Base-by-base conservation (phyloP, 2,888 invertebrate genomes). In the Deilephila porcellus region DNA sequence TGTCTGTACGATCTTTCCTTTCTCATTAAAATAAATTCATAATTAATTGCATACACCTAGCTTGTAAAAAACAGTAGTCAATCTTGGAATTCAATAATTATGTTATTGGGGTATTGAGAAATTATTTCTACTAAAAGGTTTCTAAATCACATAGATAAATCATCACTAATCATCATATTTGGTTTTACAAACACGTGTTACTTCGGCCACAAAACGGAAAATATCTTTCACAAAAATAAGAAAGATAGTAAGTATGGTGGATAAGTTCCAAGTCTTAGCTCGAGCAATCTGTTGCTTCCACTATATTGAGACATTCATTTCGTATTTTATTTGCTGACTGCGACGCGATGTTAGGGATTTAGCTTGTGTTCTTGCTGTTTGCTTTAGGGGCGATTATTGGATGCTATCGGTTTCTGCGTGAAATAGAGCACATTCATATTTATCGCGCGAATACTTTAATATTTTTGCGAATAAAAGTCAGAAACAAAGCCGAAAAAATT, bases 261-360 rank as follows among this genome's bases (percentile, higher is more conserved):
- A 29, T 29, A 32, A 52, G 52, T 70, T 52, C 37, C 19, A 25
- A 76, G 71, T 75, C 72, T 72, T 53, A 72, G 59, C 70, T 70
- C 70, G 70, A 64, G 72, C 83, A 81, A 82, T 79, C 82, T 83
- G 82, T 83, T 83, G 82, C 83, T 81, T 80, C 79, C 76, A 72
- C 77, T 81, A 82, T 86, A 88, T 85, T 86, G 86, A 85, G 83
- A 83, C 82, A 81, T 81, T 84, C 85, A 86, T 85, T 85, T 80
- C 78, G 78, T 81, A 81, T 84, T 86, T 85, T 87, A 85, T 87
- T 86, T 82, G 83, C 78, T 80, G 75, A 74, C 76, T 76, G 71
- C 78, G 74, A 74, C 75, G 78, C 71, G 74, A 77, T 77, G 77
- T 72, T 78, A 76, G 70, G 80, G 80, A 82, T 81, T 81, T 83